A percentile compares a stretch with the other conserved stretches of the same genome.
These are phyloP conservation scores for Orchesella flavescens DNA, from an alignment of 2,888 invertebrate species.

Conservation along the genomic window DNA sequence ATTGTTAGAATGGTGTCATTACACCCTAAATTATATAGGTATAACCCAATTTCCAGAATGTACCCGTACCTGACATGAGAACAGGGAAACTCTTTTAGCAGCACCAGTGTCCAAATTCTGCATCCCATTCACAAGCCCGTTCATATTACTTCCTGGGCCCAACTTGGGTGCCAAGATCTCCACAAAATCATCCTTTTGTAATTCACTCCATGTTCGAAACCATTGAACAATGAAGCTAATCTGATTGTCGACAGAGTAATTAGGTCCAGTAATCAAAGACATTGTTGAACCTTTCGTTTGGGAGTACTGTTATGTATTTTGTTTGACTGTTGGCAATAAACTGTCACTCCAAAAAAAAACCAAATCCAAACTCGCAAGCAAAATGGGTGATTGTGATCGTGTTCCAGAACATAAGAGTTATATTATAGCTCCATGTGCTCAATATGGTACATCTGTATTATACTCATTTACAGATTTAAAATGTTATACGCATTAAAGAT, in stretches of 20 bases:
- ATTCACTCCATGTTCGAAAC: conserved; percentile 71
- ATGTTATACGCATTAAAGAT: neutral
- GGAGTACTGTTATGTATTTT: no score
- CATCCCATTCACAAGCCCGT: conserved; percentile 69
- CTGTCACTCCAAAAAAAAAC: no score
- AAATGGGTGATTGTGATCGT: neutral
- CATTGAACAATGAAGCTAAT: conserved; percentile 66
- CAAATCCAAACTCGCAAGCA: no score
- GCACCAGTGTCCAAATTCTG: conserved; percentile 65
- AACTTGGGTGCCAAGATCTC: conserved; percentile 62
- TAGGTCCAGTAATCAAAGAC: conserved; percentile 51
- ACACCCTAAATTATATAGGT: no score
- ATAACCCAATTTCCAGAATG: no score
- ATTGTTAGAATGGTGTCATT: no score
- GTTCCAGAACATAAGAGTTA: no score
- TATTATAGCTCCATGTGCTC: no score
- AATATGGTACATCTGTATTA: no score
- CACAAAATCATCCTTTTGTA: conserved; percentile 71
- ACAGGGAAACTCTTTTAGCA: conserved; percentile 66
- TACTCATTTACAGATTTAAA: no score
- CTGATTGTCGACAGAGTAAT: conserved; percentile 66
- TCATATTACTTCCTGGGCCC: conserved; percentile 50
- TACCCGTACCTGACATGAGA: conserved; percentile 68
- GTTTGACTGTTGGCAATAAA: no score
- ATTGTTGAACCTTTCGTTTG: conserved; percentile 32